Base-by-base conservation (phyloP, 2,113 vertebrate species). In the Pao palembangensis region DNA sequence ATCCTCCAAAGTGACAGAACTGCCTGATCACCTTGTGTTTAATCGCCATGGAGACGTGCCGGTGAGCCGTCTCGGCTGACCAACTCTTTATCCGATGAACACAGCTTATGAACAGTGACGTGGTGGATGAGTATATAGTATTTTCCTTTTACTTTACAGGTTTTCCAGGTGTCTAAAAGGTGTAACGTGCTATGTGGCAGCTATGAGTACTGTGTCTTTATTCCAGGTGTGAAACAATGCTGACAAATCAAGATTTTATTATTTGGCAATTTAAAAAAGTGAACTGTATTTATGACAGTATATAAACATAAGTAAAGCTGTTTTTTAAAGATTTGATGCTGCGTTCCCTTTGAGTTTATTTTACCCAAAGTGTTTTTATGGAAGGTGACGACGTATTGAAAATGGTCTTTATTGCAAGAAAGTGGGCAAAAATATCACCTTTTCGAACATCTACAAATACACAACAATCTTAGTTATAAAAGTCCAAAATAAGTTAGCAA, bases 391-490 rank as follows among this genome's bases (percentile, higher is more conserved):
- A 21, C 3, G 14, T 88, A 86, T 76, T 82, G 82, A 87, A 89
- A 89, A 89, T 81, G 52, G 61, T 86, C 71, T 89, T 89, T 88
- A 88, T 83, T 86, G 67, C 71, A 81, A 77, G 75, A 78, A 78
- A 64, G 72, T 50, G 67, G 82, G 64, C 63, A 75, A 72, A 87
- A 85, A 87, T 80, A 69, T 82, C 64, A 83, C 61, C 72, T 83
- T 88, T 77, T 38, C 49, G 51, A 86, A 85, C 77, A 85, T 84
- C 68, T 92, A 92, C 84, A 93, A 93, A 93, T 90, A 90, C 91
- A 93, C 93, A 91, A 92, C 87, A 93, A 93, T 91, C 89, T 95
- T 96, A 96, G 94, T 94, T 98, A 93, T 93, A 93, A 93, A 93
- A 92, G 89, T 91, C 88, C 87, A 89, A 86, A 96, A 96, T 95